Percentiles rank a stretch among this genome's conserved stretches.
Conservation (phyloP, 2,888 invertebrate species). For the Halictus quadricinctus region DNA sequence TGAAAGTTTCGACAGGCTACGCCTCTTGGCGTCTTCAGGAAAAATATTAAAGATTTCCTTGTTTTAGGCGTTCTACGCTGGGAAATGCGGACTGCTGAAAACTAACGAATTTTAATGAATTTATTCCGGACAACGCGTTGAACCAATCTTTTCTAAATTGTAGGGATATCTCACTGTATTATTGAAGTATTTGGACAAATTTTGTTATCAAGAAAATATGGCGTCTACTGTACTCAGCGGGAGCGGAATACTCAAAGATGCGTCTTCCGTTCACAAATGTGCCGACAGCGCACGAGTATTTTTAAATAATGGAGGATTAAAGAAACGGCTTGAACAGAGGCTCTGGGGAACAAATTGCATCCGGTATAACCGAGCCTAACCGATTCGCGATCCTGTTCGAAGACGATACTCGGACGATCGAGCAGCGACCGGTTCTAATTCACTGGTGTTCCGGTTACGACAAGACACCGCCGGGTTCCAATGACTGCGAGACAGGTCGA, state of each 20-base stretch:
- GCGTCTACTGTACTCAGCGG: too few relatives aligned
- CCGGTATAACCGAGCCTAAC: not conserved
- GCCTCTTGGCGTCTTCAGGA: too few relatives aligned
- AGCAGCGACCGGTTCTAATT: conserved; percentile 18
- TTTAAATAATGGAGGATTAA: too few relatives aligned
- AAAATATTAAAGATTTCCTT: not conserved
- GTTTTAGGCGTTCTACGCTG: too few relatives aligned
- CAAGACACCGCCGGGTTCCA: conserved; percentile 18
- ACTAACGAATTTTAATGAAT: not conserved
- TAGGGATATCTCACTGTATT: too few relatives aligned
- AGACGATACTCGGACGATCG: not conserved
- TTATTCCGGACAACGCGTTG: not conserved
- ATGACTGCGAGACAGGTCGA: conserved; percentile 20
- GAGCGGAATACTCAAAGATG: too few relatives aligned
- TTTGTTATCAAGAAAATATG: not conserved
- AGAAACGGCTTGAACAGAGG: not conserved
- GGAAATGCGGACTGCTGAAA: not conserved
- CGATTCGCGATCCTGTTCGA: not conserved
- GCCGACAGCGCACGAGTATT: too few relatives aligned
- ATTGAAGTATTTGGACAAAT: too few relatives aligned
- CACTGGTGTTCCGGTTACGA: conserved; percentile 35
- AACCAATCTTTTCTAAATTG: too few relatives aligned
- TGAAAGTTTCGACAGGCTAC: not conserved
- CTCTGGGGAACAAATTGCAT: not conserved
- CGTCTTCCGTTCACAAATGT: too few relatives aligned